phyloP scores from a whole-genome alignment of 2,888 invertebrate genomes.

The Archips crataeganus region DNA sequence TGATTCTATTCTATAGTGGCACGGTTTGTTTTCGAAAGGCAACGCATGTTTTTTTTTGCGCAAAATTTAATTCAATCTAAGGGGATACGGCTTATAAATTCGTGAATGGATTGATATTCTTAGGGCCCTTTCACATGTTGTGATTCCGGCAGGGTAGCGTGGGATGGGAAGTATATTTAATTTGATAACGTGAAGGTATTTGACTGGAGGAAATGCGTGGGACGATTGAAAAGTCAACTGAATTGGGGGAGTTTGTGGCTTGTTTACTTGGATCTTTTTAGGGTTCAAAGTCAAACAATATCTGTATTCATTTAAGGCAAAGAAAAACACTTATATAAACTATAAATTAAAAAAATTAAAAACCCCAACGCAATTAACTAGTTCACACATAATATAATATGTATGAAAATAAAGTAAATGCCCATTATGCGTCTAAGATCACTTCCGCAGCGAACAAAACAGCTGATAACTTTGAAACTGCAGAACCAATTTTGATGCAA shows the following conservation, averaged over 20 bases:
- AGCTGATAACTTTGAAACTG: no score
- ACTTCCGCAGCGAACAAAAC: no score
- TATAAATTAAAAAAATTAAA: no score
- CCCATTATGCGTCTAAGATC: no score
- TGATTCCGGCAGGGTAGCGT: neutral
- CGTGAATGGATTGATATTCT: conserved; percentile 29
- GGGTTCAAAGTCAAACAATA: no score
- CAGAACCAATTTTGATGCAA: no score
- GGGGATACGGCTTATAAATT: conserved; percentile 24
- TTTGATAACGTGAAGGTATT: neutral
- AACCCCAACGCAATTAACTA: no score
- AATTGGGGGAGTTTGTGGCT: neutral
- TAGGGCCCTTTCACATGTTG: conserved; percentile 16
- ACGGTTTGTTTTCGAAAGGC: neutral
- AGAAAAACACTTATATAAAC: no score
- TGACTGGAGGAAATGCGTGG: neutral
- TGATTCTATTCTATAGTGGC: neutral
- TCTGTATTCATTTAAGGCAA: no score
- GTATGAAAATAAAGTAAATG: no score
- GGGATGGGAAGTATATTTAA: neutral
- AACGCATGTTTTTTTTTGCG: conserved; percentile 19
- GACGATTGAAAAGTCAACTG: neutral
- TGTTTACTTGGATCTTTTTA: no score
- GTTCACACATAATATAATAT: no score
- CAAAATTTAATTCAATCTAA: conserved; percentile 38